Base-by-base conservation (phyloP, 2,888 invertebrate genomes). In the Drosophila ochracea region DNA sequence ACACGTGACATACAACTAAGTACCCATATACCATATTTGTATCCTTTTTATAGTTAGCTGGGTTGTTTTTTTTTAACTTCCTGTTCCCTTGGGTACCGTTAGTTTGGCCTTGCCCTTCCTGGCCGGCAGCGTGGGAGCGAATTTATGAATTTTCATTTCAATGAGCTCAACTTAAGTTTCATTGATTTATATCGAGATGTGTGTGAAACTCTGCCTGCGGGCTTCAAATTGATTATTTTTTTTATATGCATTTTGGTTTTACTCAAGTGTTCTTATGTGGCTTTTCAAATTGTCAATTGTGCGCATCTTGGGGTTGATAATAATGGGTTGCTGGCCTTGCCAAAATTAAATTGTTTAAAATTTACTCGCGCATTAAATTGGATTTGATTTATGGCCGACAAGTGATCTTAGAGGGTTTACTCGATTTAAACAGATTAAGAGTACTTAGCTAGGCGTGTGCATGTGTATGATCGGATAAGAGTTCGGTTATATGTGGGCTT, bases 351-450 rank as follows among this genome's bases (percentile, higher is more conserved):
- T 57, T 83, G 72, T 79, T 79, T 68, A 25, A 49, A 68, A 41
- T 58, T 58, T 30, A 65, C 68, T 59, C 43, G 39, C 28, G 64
- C 61, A 76, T 84, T 84, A 58, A 86, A 80, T 85, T 74, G 68
- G 33, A 55, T 81, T 73, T 85, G 80, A 85, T 89, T 85, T 85
- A 85, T 77, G 71, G 66, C 60, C 37, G 77, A 89, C 89, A 85
- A 85, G 85, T 85, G 85, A 41, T 59, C 54, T 21, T n/a, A 37
- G 49, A 43, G 69, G 63, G 54, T 70, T 77, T 53, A 49, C 30
- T 33, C 64, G 63, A 68, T 76, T 57, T 60, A 76, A 80, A 77
- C 68, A 49, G 43, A 59, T 73, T 53, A 47, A 43, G 70, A 49
- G 57, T 52, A 66, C 50, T 25, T 21, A 41, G 50, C 67, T 62